Percentiles rank a stretch among this genome's conserved stretches.
phyloP scores from a whole-genome alignment of 2,113 vertebrate species.

The Atrichornis clamosus region DNA sequence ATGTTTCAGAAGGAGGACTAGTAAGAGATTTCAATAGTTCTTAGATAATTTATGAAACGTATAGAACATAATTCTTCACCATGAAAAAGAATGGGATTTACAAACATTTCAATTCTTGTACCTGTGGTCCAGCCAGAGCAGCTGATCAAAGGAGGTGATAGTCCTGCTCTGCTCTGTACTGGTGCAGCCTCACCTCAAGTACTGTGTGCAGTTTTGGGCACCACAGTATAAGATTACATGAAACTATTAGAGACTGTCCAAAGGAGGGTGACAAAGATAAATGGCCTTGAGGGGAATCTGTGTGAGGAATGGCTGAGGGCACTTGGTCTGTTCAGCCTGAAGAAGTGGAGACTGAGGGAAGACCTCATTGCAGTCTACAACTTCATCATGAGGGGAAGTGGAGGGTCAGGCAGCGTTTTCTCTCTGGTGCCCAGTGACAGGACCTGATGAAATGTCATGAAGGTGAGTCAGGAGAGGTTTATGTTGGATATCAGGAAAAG shows the following conservation, averaged over 20 bases:
- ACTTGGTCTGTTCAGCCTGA: background rate
- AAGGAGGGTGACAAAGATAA: background rate
- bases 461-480: background rate
- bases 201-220: background rate
- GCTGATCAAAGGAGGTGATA: background rate
- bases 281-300: background rate
- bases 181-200: background rate
- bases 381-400: fast-evolving
- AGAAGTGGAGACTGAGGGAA: background rate
- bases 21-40: background rate
- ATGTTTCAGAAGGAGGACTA: background rate
- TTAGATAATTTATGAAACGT: background rate
- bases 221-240: background rate
- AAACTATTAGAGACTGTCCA: background rate
- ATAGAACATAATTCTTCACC: background rate
- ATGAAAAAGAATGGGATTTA: background rate
- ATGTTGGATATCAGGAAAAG: background rate
- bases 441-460: background rate
- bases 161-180: background rate
- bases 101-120: background rate
- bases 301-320: background rate
- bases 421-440: background rate
- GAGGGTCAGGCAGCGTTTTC: background rate
- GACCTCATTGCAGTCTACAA: background rate
- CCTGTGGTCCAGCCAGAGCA: background rate